Evolutionary conservation across 2,888 invertebrate genomes (phyloP).

Genomic region (Trichacis sp.): DNA sequence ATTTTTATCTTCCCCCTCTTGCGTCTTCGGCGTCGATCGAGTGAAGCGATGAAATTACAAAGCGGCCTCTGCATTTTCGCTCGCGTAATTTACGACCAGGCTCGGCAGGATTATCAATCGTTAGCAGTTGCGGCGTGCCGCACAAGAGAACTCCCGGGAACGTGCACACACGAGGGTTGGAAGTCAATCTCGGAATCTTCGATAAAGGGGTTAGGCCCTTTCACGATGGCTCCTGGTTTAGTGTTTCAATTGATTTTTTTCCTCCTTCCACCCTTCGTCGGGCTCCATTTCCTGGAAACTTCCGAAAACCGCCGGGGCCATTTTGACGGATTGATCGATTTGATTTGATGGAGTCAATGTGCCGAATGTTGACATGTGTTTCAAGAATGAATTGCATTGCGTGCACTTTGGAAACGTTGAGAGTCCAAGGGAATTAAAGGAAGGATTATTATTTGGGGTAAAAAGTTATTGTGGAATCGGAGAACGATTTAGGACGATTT

Average conservation of each 20-base stretch:
- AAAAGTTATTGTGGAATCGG: no score
- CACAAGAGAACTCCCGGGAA: slow-evolving; percentile 49
- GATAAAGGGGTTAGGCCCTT: slow-evolving; percentile 57
- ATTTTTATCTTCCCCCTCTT: background rate
- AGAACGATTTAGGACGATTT: no score
- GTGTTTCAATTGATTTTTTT: slow-evolving; percentile 53
- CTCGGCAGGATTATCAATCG: slow-evolving; percentile 49
- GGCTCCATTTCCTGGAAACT: slow-evolving; percentile 39
- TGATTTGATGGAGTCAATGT: no score
- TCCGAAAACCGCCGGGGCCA: slow-evolving; percentile 22
- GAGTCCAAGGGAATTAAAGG: no score
- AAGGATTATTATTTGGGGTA: no score
- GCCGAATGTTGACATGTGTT: no score
- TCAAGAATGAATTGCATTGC: no score
- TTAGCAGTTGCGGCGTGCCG: slow-evolving; percentile 56
- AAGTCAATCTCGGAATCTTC: slow-evolving; percentile 61
- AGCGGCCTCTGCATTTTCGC: slow-evolving; percentile 33
- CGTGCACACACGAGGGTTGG: slow-evolving; percentile 53
- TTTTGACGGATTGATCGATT: background rate
- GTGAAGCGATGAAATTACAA: slow-evolving; percentile 39
- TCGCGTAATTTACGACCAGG: slow-evolving; percentile 41
- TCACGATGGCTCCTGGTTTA: slow-evolving; percentile 47
- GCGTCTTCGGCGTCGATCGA: slow-evolving; percentile 16
- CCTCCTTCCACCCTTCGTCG: no score
- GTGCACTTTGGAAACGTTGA: no score